Conservation (phyloP, 2,888 invertebrate genomes). For the Limenitis camilla region DNA sequence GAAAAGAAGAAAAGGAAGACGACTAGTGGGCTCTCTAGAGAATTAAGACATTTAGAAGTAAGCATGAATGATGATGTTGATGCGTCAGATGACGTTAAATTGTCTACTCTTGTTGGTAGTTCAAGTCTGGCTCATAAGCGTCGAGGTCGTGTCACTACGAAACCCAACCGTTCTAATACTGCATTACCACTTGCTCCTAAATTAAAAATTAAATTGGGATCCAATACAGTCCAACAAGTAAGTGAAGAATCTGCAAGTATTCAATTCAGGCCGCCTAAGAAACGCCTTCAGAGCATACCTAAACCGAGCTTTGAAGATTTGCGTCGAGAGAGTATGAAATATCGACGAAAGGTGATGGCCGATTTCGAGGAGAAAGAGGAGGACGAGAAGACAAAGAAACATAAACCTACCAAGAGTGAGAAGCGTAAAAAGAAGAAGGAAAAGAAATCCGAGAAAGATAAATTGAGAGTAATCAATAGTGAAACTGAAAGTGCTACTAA, state of each 20-base stretch:
- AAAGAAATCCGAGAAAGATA: constrained; percentile 72
- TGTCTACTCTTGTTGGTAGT: constrained; percentile 39
- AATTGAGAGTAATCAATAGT: constrained; percentile 64
- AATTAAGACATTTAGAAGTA: constrained; percentile 78
- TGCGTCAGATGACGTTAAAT: constrained; percentile 48
- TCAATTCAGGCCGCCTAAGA: constrained; percentile 85
- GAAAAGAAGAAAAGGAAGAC: constrained; percentile 81
- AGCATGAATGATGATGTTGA: constrained; percentile 74
- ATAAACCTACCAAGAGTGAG: constrained; percentile 56
- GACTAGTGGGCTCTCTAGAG: constrained; percentile 71
- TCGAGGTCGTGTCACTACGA: constrained; percentile 45
- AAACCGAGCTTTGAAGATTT: constrained; percentile 86
- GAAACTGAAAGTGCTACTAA: constrained; percentile 80
- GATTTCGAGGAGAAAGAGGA: constrained; percentile 87
- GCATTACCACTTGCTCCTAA: constrained; percentile 75
- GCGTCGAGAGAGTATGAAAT: constrained; percentile 90
- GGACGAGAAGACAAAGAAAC: constrained; percentile 73
- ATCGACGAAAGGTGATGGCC: constrained; percentile 87
- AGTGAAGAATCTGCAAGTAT: constrained; percentile 62
- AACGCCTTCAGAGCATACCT: constrained; percentile 78
- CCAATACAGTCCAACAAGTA: constrained; percentile 71
- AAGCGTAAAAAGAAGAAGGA: constrained; percentile 70
- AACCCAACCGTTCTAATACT: constrained; percentile 37
- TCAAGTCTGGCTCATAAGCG: constrained; percentile 43
- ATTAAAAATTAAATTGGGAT: constrained; percentile 85